Percentiles rank a stretch among this genome's conserved stretches.
Evolutionary conservation across 2,113 vertebrate species (phyloP).

Genomic region (Ceyx melanurus): DNA sequence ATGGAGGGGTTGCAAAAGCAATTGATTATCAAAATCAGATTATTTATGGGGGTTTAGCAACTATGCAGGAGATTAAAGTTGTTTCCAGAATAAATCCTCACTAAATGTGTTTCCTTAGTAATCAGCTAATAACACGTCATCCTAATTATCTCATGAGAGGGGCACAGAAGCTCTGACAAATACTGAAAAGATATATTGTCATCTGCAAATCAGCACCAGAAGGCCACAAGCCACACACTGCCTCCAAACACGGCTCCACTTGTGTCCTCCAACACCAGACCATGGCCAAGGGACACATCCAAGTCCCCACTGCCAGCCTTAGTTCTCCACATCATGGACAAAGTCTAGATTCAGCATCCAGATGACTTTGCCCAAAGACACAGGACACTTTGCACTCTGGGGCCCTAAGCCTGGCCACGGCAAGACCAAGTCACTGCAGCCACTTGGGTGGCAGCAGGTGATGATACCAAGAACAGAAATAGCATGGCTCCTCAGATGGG

Average conservation of each 20-base stretch:
- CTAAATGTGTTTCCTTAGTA: conserved; percentile 48
- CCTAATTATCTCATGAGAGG: conserved; percentile 50
- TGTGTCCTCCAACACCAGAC: neutral
- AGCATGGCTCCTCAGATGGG: neutral
- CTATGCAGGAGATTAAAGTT: conserved; percentile 47
- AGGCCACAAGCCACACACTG: neutral
- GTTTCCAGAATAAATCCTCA: conserved; percentile 47
- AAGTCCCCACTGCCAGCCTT: neutral
- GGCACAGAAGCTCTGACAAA: neutral
- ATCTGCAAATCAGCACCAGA: neutral
- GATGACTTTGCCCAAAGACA: neutral
- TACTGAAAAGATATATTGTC: neutral
- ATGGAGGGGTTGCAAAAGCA: conserved; percentile 7
- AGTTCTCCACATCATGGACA: neutral
- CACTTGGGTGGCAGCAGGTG: neutral
- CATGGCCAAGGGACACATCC: neutral
- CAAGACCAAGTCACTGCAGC: neutral
- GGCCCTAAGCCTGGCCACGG: neutral
- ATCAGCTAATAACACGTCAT: conserved; percentile 53
- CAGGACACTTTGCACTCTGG: fast-evolving
- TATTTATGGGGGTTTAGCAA: conserved; percentile 59
- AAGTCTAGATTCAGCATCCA: neutral
- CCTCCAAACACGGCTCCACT: neutral
- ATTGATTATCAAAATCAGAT: conserved; percentile 68
- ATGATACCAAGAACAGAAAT: neutral